Evolutionary conservation across 1,140 invertebrate genomes (phyloP), one percentile per base, ranked within the genome.

Genomic region (Drosophila subobscura): DNA sequence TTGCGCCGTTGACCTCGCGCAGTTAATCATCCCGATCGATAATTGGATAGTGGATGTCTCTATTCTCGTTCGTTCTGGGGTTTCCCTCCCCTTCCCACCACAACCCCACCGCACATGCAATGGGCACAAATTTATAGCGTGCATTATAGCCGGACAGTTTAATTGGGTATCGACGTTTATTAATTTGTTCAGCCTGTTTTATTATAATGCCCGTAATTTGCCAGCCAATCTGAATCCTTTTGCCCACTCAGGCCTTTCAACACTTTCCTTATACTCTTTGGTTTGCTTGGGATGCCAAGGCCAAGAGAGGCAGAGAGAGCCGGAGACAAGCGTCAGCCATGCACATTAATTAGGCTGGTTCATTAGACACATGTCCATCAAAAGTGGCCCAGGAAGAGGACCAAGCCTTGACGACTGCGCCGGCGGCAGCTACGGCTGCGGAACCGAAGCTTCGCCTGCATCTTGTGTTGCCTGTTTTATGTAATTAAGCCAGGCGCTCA

Each of bases 301-400:
- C 33, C 10, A 4, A 12, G 33, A 37, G 33, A 37, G 42, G 8
- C 25, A n/a, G 23, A 47, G 29, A 41, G 29, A 22, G 51, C 52
- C 33, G 33, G 33, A n/a, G 49, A 37, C 52, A 22, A 63, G 49
- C 53, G 22, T 58, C 55, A 44, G 52, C 50, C 58, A 72, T 66
- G 67, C 75, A 83, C 83, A 88, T 79, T 88, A 88, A 88, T 88
- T 88, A 88, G 60, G 60, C 60, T 46, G 57, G 58, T 80, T 79
- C 83, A 88, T 88, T 88, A 88, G 83, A 88, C 72, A 88, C 75
- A 83, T 88, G 78, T 70, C 78, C 72, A 88, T 88, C 83, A 88
- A 76, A 44, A 63, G 68, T 56, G 64, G 50, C 33, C 41, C 33
- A 41, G 51, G 25, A 47, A 14, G 59, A 65, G 64, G 47, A 16